Evolutionary conservation across 2,888 invertebrate species (phyloP), one percentile per base, ranked within the genome.

Genomic region (Nasonovia ribisnigri): DNA sequence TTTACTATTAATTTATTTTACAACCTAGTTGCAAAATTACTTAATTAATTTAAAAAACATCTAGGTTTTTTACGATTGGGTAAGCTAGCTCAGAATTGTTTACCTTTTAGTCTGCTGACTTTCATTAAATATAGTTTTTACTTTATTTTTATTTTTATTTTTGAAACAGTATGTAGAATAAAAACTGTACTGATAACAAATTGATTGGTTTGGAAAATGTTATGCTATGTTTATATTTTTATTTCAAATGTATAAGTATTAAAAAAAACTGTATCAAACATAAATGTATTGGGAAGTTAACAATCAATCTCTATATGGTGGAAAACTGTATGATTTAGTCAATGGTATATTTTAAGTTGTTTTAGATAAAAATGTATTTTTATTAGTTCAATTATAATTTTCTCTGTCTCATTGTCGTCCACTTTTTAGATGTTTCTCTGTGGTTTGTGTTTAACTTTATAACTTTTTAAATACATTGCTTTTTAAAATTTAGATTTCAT

Each of bases 401-500:
- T 67, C 26, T 10, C 11, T 11, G 8, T 60, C 11, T 16, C n/a
- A 36, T 16, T 2, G 1, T 67, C 16, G 60, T 60, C 29, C 10
- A 60, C 10, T 60, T 10, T 57, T 60, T 36, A 36, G 5, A 67
- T 4, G 5, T 36, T 67, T 67, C 0, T 67, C 36, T 4, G n/a
- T 36, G 11, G 36, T n/a, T 67, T n/a, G 20, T 36, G 6, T 77
- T 90, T n/a, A 57, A 57, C 16, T 67, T 67, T 67, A 24, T 48
- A 60, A 67, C n/a, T n/a, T 11, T 16, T 77, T 48, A 43, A 51
- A 51, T 10, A 11, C 29, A 29, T 89, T 13, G 24, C 54, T 29
- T 90, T 26, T 90, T 10, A 0, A 16, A 26, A 16, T 60, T 26
- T 29, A 94, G 94, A 94, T 94, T 57, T 91, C 94, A 29, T 89